Base-by-base conservation (phyloP, 2,888 invertebrate species). In the Micoletzkya japonica region DNA sequence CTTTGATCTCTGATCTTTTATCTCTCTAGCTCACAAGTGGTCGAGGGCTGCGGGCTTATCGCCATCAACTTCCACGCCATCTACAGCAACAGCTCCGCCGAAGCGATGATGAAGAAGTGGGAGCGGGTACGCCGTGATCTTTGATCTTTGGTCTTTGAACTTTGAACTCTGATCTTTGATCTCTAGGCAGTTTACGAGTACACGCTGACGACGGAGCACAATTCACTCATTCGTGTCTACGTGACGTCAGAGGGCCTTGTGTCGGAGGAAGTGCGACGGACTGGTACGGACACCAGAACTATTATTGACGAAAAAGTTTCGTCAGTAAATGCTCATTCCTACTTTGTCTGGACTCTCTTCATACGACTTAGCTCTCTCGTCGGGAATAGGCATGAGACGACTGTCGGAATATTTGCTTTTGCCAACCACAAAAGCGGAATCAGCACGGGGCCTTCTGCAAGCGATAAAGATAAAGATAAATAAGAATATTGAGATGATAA, bases 31-130 rank as follows among this genome's bases (percentile, higher is more conserved):
- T 85, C 85, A 1, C 74, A 78, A 44, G 73, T 81, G 34, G 76
- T 84, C 14, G 84, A 84, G 66, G 79, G 74, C 10, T 76, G 79
- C 26, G 71, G 75, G 32, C 73, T 85, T 17, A 76, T 85, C 34
- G 78, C 84, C 6, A 83, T 85, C 72, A 85, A 85, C 70, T 85
- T 84, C 72, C 85, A 85, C 58, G 83, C 85, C 34, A 83, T 83
- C 54, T 82, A 81, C 70, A 74, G 74, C 57, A 85, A 85, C 63
- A 72, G 76, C 6, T 77, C 81, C 2, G 76, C 77, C 71, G 77
- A 77, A 37, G 75, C 73, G 32, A 72, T 85, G 2, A 81, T 85
- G 82, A 79, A 79, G 57, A 77, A 82, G 61, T 85, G 85, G 85
- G 84, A 85, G 70, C 70, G 74, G 74, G 76, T 58, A 2, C 10